These are phyloP conservation scores for Rhimphoctona megacephalus DNA, from an alignment of 2,888 invertebrate species.

Conservation along the genomic window DNA sequence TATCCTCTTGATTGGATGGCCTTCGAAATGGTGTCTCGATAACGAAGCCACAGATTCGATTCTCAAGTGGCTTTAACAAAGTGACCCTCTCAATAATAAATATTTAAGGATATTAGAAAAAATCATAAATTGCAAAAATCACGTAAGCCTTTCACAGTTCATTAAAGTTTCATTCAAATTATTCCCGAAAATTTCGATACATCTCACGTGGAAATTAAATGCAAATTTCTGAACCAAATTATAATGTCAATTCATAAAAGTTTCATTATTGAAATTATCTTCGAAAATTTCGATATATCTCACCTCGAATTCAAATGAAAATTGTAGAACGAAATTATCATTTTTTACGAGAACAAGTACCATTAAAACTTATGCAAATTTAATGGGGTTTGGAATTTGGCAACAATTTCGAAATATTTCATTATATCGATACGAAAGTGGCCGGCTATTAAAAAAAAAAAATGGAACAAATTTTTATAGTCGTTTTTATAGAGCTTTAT, in stretches of 20 bases:
- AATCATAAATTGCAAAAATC: background rate
- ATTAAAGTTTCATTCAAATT: background rate
- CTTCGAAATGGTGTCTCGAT: constrained; percentile 41
- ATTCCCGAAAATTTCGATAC: background rate
- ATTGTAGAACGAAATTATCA: background rate
- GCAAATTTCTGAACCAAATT: background rate
- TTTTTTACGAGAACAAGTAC: background rate
- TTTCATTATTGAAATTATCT: no score
- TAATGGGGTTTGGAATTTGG: background rate
- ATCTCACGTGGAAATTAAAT: background rate
- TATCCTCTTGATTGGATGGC: constrained; percentile 48
- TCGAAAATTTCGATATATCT: no score
- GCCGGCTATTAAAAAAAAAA: background rate
- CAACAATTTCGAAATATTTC: background rate
- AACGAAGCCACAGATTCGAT: constrained; percentile 49
- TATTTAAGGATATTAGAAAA: background rate
- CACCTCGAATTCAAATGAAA: background rate
- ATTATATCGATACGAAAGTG: background rate
- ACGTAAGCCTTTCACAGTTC: background rate
- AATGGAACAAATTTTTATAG: background rate
- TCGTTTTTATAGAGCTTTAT: background rate
- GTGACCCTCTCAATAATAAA: background rate
- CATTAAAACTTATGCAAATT: background rate
- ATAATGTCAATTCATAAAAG: background rate
- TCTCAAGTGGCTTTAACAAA: constrained; percentile 17